Evolutionary conservation across 2,797 vertebrate species (phyloP), one percentile per base, ranked within the genome.

Genomic region (Gymnodraco acuticeps): DNA sequence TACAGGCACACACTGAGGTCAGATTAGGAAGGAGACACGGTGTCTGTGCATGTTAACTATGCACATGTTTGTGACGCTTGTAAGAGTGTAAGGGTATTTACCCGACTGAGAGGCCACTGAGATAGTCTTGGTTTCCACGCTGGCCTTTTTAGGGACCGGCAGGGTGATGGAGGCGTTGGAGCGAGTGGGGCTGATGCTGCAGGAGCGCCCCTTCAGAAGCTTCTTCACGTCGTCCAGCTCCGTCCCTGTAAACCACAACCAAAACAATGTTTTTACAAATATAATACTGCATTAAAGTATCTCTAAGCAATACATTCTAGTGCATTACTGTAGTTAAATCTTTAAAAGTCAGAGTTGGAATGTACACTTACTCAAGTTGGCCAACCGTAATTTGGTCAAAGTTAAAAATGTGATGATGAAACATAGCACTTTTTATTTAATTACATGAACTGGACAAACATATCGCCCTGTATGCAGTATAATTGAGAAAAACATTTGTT

Each of bases 141-240:
- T 92, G 74, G 96, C 94, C 90, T 98, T 99, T 88, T 96, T 98
- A 0, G 98, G 98, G 69, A 98, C 96, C 0, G 97, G 97, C 51
- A 99, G 95, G 0, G 97, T 97, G 89, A 90, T 92, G 69, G 97
- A 97, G 1, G 95, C 75, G 2, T 23, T 80, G 70, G 93, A 96
- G n/a, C 98, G 96, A 2, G 96, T 97, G 45, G 98, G 98, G 86
- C 98, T 99, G 70, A 95, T 96, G 2, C 98, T 99, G 84, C 93
- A 94, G 6, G 98, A 99, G 56, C 98, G 96, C 64, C 96, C 96
- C 81, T 98, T 98, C 87, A 99, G 89, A 65, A 99, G 92, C 89
- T 96, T 97, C 85, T 99, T 99, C 77, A 99, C 98, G 1, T 99
- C 98, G 48, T 99, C 97, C 92, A 99, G 64, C 88, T 99, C 98